Conservation (phyloP, 1,140 invertebrate species). For the Conus betulinus region DNA sequence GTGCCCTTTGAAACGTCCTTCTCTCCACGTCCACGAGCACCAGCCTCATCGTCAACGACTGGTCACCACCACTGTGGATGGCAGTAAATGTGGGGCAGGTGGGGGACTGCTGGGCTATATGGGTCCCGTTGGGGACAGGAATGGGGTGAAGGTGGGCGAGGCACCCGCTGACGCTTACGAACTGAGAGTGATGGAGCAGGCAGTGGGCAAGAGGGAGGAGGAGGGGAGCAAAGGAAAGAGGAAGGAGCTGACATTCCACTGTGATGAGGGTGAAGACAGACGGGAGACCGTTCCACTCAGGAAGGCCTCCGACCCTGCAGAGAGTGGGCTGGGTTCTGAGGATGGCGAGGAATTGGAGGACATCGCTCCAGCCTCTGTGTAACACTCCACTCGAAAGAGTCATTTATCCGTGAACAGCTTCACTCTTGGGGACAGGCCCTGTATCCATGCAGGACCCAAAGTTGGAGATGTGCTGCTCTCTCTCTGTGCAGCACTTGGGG, state of each 20-base stretch:
- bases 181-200: background rate
- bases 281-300: constrained; percentile 6
- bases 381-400: too few relatives aligned
- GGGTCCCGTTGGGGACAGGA: background rate
- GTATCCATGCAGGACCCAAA: too few relatives aligned
- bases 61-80: background rate
- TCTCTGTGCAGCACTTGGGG: too few relatives aligned
- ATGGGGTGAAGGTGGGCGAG: background rate
- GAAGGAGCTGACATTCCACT: background rate
- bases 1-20: background rate
- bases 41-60: background rate
- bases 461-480: too few relatives aligned
- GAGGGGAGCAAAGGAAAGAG: background rate
- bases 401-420: too few relatives aligned
- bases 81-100: background rate
- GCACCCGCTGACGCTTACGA: background rate
- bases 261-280: background rate
- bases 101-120: too few relatives aligned
- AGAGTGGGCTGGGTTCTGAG: constrained; percentile 29
- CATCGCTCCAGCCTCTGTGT: too few relatives aligned
- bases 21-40: constrained; percentile 8
- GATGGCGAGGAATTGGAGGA: background rate
- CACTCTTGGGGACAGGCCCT: too few relatives aligned
- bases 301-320: background rate
- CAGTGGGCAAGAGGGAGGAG: background rate